A percentile compares a stretch with the other conserved stretches of the same genome.
Evolutionary conservation across 1,140 invertebrate genomes (phyloP).

Genomic region (Bicyclus anynana): DNA sequence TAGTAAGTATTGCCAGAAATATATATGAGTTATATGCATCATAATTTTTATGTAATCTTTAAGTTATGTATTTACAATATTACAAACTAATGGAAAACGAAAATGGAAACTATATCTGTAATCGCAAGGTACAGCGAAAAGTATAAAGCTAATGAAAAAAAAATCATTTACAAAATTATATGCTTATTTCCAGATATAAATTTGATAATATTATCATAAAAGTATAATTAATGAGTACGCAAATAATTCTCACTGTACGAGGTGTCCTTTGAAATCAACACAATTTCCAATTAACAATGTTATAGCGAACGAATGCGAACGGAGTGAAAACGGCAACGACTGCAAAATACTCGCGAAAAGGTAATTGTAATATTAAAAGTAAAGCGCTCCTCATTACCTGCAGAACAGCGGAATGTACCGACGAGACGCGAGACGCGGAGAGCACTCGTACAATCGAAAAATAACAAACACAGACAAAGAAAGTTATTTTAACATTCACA

Average conservation of each 20-base stretch:
- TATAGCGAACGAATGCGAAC: background rate
- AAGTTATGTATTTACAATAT: too few species aligned
- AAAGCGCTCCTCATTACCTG: constrained; percentile 31
- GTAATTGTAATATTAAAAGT: constrained; percentile 27
- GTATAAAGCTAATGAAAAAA: too few species aligned
- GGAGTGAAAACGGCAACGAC: background rate
- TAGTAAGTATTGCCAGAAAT: too few species aligned
- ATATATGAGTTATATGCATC: too few species aligned
- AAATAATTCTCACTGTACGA: background rate
- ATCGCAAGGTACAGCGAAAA: too few species aligned
- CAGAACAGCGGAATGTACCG: constrained; percentile 24
- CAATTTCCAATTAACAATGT: background rate
- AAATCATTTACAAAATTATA: too few species aligned
- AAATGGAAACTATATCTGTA: too few species aligned
- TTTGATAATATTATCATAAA: background rate
- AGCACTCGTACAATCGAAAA: constrained; percentile 27
- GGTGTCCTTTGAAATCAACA: background rate
- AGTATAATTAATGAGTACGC: background rate
- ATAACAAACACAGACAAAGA: constrained; percentile 4
- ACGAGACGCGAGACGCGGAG: constrained; percentile 12
- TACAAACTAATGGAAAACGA: too few species aligned
- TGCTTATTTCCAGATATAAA: background rate
- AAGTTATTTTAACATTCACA: constrained; percentile 6
- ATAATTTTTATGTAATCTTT: too few species aligned
- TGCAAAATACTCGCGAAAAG: background rate